phyloP scores from a whole-genome alignment of 2,113 vertebrate genomes.

The Vicugna pacos region DNA sequence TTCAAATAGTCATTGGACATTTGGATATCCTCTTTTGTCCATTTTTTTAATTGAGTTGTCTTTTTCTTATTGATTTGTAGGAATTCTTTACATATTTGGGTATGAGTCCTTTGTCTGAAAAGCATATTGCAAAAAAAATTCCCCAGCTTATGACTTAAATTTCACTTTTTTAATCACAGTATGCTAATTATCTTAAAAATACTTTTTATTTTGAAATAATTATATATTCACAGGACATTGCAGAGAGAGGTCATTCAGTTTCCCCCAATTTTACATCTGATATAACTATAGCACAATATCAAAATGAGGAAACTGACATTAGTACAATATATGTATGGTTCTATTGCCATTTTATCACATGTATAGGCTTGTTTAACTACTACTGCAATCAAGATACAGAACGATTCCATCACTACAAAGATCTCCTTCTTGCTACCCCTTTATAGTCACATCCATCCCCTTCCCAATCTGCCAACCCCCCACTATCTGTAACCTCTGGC shows the following conservation, averaged over 20 bases:
- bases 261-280: neutral
- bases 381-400: neutral
- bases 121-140: neutral
- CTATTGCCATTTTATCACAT: neutral
- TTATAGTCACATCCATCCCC: neutral
- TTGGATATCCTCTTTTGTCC: neutral
- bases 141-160: neutral
- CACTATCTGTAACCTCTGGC: neutral
- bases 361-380: no score
- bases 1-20: neutral
- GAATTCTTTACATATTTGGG: neutral
- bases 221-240: neutral
- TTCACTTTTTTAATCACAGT: neutral
- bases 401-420: neutral
- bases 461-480: neutral
- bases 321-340: neutral
- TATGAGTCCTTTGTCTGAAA: neutral
- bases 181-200: neutral
- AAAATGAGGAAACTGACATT: neutral
- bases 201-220: conserved; percentile 37
- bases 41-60: conserved; percentile 1
- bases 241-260: neutral
- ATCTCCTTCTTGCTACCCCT: neutral
- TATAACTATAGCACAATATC: neutral
- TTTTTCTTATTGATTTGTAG: conserved; percentile 30